Evolutionary conservation across 1,140 invertebrate genomes (phyloP).

Genomic region (Anoplophora glabripennis): DNA sequence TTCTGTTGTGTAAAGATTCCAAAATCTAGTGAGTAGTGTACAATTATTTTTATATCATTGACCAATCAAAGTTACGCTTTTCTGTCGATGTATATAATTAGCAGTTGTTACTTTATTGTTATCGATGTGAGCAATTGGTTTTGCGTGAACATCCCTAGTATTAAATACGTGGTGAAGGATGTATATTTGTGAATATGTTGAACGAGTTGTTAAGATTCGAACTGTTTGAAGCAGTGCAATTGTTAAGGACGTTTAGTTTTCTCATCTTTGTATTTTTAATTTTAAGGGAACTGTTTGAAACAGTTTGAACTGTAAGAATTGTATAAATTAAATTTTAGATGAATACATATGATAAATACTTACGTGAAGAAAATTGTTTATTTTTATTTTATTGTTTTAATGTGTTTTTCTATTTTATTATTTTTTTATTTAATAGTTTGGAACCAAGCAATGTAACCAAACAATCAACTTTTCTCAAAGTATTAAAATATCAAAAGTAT

Average conservation of each 20-base stretch:
- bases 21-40: conserved; percentile 26
- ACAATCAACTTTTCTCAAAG: conserved; percentile 14
- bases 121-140: conserved; percentile 42
- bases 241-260: conserved; percentile 1
- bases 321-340: conserved; percentile 34
- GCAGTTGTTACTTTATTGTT: conserved; percentile 49
- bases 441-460: conserved; percentile 9
- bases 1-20: conserved; percentile 26
- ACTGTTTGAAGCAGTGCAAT: conserved; percentile 33
- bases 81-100: conserved; percentile 50
- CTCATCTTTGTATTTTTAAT: conserved; percentile 5
- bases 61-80: conserved; percentile 50
- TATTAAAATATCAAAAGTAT: conserved; percentile 22
- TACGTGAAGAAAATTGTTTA: conserved; percentile 19
- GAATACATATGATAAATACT: conserved; percentile 29
- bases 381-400: conserved; percentile 29
- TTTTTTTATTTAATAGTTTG: conserved; percentile 3
- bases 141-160: conserved; percentile 45
- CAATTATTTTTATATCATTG: conserved; percentile 51
- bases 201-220: conserved; percentile 37
- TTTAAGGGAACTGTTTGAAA: conserved; percentile 24
- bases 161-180: conserved; percentile 47
- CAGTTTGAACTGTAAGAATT: conserved; percentile 29
- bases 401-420: conserved; percentile 25
- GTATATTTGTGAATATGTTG: conserved; percentile 49